These are phyloP conservation scores for Pachyrhynchus sulphureomaculatus DNA, from an alignment of 1,140 invertebrate genomes.

Conservation along the genomic window DNA sequence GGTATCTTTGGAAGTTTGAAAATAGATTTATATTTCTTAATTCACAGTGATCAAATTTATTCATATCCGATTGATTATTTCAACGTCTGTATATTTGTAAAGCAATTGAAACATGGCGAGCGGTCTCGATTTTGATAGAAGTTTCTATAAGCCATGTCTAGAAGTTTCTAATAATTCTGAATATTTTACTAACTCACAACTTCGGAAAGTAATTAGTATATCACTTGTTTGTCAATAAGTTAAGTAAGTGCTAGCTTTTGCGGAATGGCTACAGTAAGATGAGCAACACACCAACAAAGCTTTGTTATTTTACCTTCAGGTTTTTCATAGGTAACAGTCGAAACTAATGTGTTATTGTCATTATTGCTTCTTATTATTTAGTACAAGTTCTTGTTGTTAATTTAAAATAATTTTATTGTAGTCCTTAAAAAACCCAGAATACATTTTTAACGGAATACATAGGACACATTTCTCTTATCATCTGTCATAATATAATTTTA, in stretches of 20 bases:
- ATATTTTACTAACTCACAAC: conserved; percentile 20
- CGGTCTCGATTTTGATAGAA: conserved; percentile 8
- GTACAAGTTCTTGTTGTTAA: too few relatives aligned
- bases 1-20: conserved; percentile 36
- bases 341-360: too few relatives aligned
- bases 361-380: too few relatives aligned
- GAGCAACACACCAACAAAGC: conserved; percentile 28
- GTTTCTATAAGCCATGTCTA: conserved; percentile 38
- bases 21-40: conserved; percentile 14
- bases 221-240: conserved; percentile 18
- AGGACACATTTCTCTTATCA: too few relatives aligned
- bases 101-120: conserved; percentile 15
- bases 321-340: too few relatives aligned
- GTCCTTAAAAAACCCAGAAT: too few relatives aligned
- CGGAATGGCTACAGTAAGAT: conserved; percentile 12
- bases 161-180: conserved; percentile 1
- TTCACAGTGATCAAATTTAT: not conserved
- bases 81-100: conserved; percentile 8
- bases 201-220: conserved; percentile 26
- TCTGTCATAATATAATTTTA: too few relatives aligned
- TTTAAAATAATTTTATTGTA: too few relatives aligned
- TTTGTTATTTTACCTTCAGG: not conserved
- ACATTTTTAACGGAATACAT: too few relatives aligned
- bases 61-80: conserved; percentile 3
- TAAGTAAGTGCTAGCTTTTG: conserved; percentile 26